phyloP scores from a whole-genome alignment of 2,797 vertebrate genomes.

The Lutjanus campechanus region DNA sequence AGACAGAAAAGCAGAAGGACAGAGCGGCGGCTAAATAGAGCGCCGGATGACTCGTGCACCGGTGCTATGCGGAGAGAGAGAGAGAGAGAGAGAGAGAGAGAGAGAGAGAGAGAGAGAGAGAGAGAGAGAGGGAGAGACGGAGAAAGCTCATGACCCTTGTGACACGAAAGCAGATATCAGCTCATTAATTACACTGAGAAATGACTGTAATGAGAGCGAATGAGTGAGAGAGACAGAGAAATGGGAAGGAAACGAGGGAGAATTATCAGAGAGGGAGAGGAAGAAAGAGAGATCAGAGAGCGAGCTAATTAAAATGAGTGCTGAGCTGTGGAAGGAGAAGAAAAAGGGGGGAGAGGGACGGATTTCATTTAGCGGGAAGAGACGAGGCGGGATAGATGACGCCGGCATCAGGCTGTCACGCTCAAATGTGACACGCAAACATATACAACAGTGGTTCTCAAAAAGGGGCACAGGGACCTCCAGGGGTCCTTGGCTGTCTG shows the following conservation, averaged over 20 bases:
- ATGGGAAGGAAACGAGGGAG: slow-evolving; percentile 54
- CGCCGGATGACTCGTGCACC: slow-evolving; percentile 47
- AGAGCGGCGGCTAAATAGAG: slow-evolving; percentile 40
- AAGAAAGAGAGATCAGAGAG: slow-evolving; percentile 67
- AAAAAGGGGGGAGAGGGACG: slow-evolving; percentile 22
- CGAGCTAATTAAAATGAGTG: slow-evolving; percentile 79
- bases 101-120: slow-evolving; percentile 6
- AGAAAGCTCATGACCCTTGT: slow-evolving; percentile 61
- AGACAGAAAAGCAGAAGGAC: slow-evolving; percentile 37
- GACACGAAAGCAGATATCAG: slow-evolving; percentile 78
- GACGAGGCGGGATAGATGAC: slow-evolving; percentile 30
- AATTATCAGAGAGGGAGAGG: slow-evolving; percentile 63
- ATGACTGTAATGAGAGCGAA: slow-evolving; percentile 75
- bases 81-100: neutral
- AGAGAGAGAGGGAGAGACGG: neutral
- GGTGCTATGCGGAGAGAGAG: neutral
- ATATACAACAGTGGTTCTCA: neutral
- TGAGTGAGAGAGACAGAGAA: slow-evolving; percentile 62
- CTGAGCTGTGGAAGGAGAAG: slow-evolving; percentile 69
- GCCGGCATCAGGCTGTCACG: neutral
- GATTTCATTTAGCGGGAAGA: slow-evolving; percentile 57
- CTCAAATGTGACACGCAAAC: slow-evolving; percentile 21
- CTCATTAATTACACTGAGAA: slow-evolving; percentile 80
- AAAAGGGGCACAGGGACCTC: no score
- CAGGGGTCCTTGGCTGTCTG: no score